phyloP scores from a whole-genome alignment of 37 sponge, comb jelly and placozoan species.

The Corticium candelabrum region DNA sequence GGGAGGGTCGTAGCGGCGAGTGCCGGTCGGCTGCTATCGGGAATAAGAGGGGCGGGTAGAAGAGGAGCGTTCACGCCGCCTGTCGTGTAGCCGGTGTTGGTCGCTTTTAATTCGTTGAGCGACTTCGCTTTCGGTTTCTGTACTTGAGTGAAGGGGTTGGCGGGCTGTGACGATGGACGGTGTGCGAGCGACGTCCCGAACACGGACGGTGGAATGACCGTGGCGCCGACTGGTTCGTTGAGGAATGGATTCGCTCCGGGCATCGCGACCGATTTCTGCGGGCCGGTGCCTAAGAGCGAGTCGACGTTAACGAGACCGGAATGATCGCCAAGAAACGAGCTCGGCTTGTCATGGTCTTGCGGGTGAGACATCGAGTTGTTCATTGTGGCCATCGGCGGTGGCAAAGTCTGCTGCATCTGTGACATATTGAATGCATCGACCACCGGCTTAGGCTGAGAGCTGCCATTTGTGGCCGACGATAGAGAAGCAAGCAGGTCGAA shows the following conservation, averaged over 20 bases:
- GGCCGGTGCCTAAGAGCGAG: not conserved
- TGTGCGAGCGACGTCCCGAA: not conserved
- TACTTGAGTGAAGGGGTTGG: not conserved
- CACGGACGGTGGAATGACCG: not conserved
- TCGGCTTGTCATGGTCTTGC: not conserved
- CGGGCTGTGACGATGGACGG: not conserved
- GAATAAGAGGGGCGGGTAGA: not conserved
- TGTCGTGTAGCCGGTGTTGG: not conserved
- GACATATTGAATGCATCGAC: not conserved
- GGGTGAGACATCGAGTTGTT: too few relatives aligned
- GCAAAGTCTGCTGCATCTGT: not conserved
- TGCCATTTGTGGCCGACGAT: too few relatives aligned
- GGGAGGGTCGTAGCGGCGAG: too few relatives aligned
- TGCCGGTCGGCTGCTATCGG: not conserved
- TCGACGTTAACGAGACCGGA: not conserved
- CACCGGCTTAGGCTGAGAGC: not conserved
- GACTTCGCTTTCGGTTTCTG: not conserved
- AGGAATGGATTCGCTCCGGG: not conserved
- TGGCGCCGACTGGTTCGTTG: not conserved
- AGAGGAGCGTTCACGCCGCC: not conserved
- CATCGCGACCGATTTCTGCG: not conserved
- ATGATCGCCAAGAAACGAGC: not conserved
- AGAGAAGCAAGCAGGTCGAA: not conserved
- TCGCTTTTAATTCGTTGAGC: not conserved
- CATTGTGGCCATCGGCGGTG: too few relatives aligned